Base-by-base conservation (phyloP, 2,888 invertebrate species). In the Calliopum simillimum region DNA sequence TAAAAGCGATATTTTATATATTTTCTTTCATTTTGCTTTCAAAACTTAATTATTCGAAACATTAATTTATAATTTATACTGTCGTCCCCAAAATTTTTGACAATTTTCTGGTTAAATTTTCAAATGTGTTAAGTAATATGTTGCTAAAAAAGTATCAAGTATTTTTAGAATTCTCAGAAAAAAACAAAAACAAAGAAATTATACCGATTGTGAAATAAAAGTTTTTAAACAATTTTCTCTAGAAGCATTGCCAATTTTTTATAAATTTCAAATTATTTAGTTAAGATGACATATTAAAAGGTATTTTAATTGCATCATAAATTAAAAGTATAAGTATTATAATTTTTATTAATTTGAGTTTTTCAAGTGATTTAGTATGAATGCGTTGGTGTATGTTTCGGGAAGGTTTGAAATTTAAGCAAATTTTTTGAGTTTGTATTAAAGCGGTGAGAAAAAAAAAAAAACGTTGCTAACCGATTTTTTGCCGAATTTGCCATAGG, bases 51-150 rank as follows among this genome's bases (percentile, higher is more conserved):
- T 51, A n/a, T 49, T 25, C 33, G 19, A 21, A 25, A 49, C 43
- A 53, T 43, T 65, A 65, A 65, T 53, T 55, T 65, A 53, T 65
- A 65, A 65, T 65, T 65, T 44, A 65, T 55, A 55, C 21, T 44
- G 65, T 53, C 25, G 23, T 63, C 21, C 41, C 43, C 19, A 16
- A 47, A 21, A 23, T 56, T 55, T 23, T 55, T 55, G 14, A 23
- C 25, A 21, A 21, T 1, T 56, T 56, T 8, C 2, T 21, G 4
- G 14, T 19, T 4, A 8, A 56, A 23, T 56, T 25, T 21, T 25
- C 33, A 23, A n/a, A 16, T 46, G 33, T 43, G 21, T 41, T 16
- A 43, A 41, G 14, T 46, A 61, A 61, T 23, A n/a, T 44, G 61
- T 16, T 44, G 23, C 21, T 61, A 6, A 33, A 33, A 33, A 33